A percentile compares a stretch with the other conserved stretches of the same genome.
Evolutionary conservation across 92 coral and sea anemone genomes (phyloP).

Genomic region (Epizoanthus rinbou): DNA sequence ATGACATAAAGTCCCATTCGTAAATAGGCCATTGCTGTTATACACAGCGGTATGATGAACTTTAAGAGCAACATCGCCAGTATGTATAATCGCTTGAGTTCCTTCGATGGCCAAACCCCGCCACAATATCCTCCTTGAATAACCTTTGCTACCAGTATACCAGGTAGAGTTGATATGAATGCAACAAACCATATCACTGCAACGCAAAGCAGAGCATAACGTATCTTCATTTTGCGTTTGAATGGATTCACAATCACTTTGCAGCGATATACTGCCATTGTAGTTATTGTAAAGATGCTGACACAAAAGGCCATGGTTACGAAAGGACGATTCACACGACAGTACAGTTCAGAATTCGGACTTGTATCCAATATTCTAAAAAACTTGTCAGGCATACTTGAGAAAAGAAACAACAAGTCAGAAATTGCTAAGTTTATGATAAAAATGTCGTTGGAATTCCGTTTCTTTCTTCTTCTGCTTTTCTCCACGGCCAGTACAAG

Average conservation of each 20-base stretch:
- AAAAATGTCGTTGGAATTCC: constrained; percentile 57
- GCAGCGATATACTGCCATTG: constrained; percentile 66
- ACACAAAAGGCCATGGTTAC: constrained; percentile 56
- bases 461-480: constrained; percentile 33
- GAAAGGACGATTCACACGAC: constrained; percentile 46
- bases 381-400: constrained; percentile 47
- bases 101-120: constrained; percentile 51
- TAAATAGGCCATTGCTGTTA: constrained; percentile 52
- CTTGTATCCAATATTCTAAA: neutral
- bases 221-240: constrained; percentile 53
- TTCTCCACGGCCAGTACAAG: constrained; percentile 54
- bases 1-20: constrained; percentile 53
- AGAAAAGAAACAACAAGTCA: constrained; percentile 53
- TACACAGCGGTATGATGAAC: constrained; percentile 53
- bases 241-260: constrained; percentile 55
- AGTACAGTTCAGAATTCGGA: constrained; percentile 42
- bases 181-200: constrained; percentile 61
- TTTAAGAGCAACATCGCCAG: constrained; percentile 54
- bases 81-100: constrained; percentile 60
- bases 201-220: constrained; percentile 48
- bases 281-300: constrained; percentile 64
- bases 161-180: constrained; percentile 45
- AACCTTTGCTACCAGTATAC: neutral
- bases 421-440: constrained; percentile 59
- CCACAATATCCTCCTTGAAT: constrained; percentile 39